Conservation (phyloP, 2,113 vertebrate genomes). For the Oreochromis tanganicae region DNA sequence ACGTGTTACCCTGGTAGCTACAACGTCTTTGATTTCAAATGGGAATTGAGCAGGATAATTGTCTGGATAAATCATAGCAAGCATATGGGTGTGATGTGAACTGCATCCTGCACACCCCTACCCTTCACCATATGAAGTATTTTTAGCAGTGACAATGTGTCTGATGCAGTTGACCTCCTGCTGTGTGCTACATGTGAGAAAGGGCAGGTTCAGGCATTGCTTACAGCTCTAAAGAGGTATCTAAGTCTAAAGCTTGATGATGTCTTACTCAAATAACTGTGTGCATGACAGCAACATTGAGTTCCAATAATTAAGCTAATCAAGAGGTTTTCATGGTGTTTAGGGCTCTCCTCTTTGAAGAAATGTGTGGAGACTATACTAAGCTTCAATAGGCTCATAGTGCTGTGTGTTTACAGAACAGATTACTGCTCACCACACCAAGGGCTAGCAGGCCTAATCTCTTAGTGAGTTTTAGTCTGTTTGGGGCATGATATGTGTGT, state of each 20-base stretch:
- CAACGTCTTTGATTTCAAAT: not conserved
- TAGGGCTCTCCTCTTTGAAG: constrained; percentile 11
- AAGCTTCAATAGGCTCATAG: constrained; percentile 48
- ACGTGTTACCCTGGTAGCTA: not conserved
- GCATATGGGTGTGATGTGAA: not conserved
- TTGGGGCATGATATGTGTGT: constrained; percentile 29
- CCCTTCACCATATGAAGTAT: not conserved
- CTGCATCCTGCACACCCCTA: not conserved
- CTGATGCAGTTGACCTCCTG: not conserved
- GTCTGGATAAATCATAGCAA: not conserved
- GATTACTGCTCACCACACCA: constrained; percentile 66
- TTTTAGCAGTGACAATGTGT: not conserved
- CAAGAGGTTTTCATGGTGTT: constrained; percentile 5
- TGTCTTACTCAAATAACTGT: not conserved
- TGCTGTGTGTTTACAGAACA: constrained; percentile 68
- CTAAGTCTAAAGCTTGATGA: not conserved
- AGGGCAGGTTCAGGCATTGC: not conserved
- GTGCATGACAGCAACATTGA: not conserved
- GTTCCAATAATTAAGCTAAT: constrained; percentile 2
- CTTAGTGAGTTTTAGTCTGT: constrained; percentile 41
- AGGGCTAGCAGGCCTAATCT: constrained; percentile 59
- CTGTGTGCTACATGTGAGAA: not conserved
- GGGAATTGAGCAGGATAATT: not conserved
- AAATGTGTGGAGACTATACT: not conserved
- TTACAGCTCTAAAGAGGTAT: not conserved